These are phyloP conservation scores for Callitettix versicolor DNA, from an alignment of 1,140 invertebrate species.

Conservation along the genomic window DNA sequence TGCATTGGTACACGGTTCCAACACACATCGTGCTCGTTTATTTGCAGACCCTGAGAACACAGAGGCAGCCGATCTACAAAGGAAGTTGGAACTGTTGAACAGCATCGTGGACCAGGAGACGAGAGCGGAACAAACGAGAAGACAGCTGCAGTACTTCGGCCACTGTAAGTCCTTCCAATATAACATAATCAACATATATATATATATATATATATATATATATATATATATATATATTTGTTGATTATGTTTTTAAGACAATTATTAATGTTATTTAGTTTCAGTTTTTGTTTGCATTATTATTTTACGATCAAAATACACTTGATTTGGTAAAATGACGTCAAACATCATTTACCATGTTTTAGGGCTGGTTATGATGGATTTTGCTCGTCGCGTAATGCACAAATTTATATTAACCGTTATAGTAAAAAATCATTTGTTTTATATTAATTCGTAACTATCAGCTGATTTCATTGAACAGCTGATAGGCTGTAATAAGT, in stretches of 20 bases:
- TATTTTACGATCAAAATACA: no score
- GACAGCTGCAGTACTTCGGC: conserved; percentile 53
- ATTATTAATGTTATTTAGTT: background rate
- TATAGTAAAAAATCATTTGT: no score
- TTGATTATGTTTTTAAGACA: background rate
- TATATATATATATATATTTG: background rate
- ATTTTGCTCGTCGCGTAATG: no score
- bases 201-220: background rate
- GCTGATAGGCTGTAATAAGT: no score
- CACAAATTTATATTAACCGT: no score
- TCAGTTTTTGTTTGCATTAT: background rate
- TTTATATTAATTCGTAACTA: no score
- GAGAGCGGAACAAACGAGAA: conserved; percentile 44
- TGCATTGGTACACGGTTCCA: no score
- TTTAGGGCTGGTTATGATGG: no score
- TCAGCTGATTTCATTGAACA: no score
- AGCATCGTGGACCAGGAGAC: conserved; percentile 76
- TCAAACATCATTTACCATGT: no score
- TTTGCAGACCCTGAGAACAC: conserved; percentile 75
- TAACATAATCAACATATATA: background rate
- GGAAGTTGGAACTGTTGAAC: conserved; percentile 85
- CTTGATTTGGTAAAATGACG: no score
- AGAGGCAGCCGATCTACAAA: conserved; percentile 80
- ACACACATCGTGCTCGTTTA: no score
- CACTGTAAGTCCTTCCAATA: conserved; percentile 65